Evolutionary conservation across 2,113 vertebrate genomes (phyloP), one percentile per base, ranked within the genome.

Genomic region (Anolis carolinensis): DNA sequence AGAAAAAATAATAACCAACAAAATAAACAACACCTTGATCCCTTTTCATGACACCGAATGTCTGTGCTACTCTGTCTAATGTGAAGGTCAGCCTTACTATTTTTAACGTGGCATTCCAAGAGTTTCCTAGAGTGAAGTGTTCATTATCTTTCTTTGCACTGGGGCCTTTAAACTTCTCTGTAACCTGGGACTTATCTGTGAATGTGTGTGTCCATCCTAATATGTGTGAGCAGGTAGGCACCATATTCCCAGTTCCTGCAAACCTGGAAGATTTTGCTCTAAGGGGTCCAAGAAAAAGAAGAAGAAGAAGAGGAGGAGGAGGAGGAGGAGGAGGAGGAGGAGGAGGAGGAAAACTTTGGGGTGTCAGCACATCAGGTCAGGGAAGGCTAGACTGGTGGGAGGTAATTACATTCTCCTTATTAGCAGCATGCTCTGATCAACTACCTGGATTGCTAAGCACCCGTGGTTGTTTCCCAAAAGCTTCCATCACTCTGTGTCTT

Each of bases 351-450:
- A 52, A 30, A 62, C 34, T 74, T 21, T 39, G 52, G 74, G 71
- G 72, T 83, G 71, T 44, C 52, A 72, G 48, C 81, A 71, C 48
- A 55, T 82, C 48, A 72, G 72, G 2, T 73, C 3, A 18, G 50
- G 72, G 34, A 76, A 76, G 23, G 73, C n/a, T 76, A 67, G 39
- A 77, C 48, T 25, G n/a, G 55, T 6, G 18, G 50, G 73, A 50
- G 59, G 73, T 50, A 59, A 76, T 32, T 77, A 44, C 25, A 39
- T 44, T 82, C 81, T 48, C 81, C 67, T 82, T 55, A 21, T 82
- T 71, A 82, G 82, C 82, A 63, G 70, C n/a, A 25, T 59, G 71
- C 34, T 83, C 55, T 23, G 39, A 74, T 34, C 71, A 63, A 63
- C 82, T 83, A 10, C 72, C 25, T 32, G 39, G 9, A 30, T 74